Evolutionary conservation across 2,797 vertebrate species (phyloP), one percentile per base, ranked within the genome.

Genomic region (Synanceia verrucosa): DNA sequence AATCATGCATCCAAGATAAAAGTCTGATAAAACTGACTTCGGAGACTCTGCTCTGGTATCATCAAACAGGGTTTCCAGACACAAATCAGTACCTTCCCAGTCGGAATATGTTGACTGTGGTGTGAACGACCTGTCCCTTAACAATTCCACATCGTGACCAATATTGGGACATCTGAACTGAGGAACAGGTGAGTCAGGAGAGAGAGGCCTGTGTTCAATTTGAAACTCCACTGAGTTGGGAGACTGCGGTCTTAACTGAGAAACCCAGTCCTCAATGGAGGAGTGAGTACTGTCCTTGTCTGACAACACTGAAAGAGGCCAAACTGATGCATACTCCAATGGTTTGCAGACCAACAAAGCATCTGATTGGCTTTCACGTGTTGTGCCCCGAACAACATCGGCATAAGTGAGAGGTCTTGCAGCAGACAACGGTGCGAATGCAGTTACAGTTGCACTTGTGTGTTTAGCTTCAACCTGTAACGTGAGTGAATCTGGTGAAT

Each of bases 1-100:
- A 70, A 61, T 18, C 72, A 34, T 8, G 6, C 16, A 5, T 76
- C n/a, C 52, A 55, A 76, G 31, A 19, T 67, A 71, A 36, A 57
- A 24, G 16, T 78, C 70, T 19, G 78, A 76, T 50, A 24, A 50
- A 28, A 6, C 7, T 26, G 24, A 50, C 24, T 26, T 12, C 1
- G 13, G 47, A 2, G 47, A 50, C 47, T 26, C 13, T 26, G 47
- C 23, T 16, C 47, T 50, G 47, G 47, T 50, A 2, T 47, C 44
- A 26, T 50, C 24, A 50, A 50, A 50, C 47, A 9, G 24, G 47
- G 47, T 50, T 26, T 28, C 47, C 13, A 50, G 23, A 16, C 47
- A 50, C 47, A 50, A 26, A 9, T 26, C 24, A 14, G 24, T 50
- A 2, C 13, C 24, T 50, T 50, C 47, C 47, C 14, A 8, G 23